phyloP scores from a whole-genome alignment of 2,888 invertebrate species.

The Drosophila villosipedis region DNA sequence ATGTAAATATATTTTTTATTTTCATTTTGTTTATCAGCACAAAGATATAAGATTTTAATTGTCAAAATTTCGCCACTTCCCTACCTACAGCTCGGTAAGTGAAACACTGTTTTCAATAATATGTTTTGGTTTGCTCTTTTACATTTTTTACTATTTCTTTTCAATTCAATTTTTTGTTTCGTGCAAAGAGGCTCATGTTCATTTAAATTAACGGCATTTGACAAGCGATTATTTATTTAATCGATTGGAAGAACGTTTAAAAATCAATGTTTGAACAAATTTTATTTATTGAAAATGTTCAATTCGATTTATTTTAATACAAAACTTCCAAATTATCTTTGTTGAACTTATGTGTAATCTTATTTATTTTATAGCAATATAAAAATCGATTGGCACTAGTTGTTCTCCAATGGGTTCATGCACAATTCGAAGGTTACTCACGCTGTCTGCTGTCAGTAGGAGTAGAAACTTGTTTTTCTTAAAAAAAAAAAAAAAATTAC shows the following conservation, averaged over 20 bases:
- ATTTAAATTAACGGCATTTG: slow-evolving; percentile 15
- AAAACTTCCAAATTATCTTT: neutral
- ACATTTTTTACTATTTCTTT: slow-evolving; percentile 13
- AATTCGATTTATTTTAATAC: neutral
- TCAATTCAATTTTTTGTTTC: slow-evolving; percentile 16
- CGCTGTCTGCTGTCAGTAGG: neutral
- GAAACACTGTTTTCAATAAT: neutral
- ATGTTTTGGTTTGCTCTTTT: neutral
- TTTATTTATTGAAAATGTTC: neutral
- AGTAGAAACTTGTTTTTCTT: slow-evolving; percentile 18
- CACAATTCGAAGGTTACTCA: slow-evolving; percentile 14
- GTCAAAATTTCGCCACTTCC: neutral
- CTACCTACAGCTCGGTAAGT: neutral
- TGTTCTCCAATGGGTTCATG: slow-evolving; percentile 12
- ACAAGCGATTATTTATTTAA: neutral
- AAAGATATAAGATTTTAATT: neutral
- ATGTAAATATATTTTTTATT: neutral
- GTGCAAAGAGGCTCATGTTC: neutral
- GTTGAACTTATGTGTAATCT: neutral
- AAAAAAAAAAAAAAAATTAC: slow-evolving; percentile 4
- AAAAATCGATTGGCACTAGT: slow-evolving; percentile 1
- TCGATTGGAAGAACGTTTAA: slow-evolving; percentile 11
- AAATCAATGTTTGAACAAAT: neutral
- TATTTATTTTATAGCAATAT: neutral
- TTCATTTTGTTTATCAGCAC: neutral